Evolutionary conservation across 2,888 invertebrate genomes (phyloP), one percentile per base, ranked within the genome.

Genomic region (Nomada flava): DNA sequence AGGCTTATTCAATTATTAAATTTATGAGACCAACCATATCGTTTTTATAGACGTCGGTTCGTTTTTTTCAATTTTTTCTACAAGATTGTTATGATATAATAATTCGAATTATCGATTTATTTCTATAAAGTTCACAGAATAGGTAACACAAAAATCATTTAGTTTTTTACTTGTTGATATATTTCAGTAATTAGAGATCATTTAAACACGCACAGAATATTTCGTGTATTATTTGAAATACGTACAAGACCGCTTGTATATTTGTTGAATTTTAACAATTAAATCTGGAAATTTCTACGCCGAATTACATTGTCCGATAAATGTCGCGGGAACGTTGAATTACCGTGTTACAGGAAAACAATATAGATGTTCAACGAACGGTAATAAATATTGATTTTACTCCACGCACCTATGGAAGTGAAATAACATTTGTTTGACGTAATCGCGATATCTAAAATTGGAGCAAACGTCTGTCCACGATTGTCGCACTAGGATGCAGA

Each of bases 361-460:
- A 44, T 20, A 20, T 73, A 42, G 52, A 23, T 47, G 23, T 11
- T 36, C 59, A 29, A 20, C 18, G 65, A 74, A 23, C 29, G 23
- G 47, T 26, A 52, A 53, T 74, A 57, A 60, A 68, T 68, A 68
- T 67, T 47, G 53, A 36, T 74, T 62, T 60, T 4, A 60, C 52
- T 20, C 36, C n/a, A 20, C 15, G 26, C 23, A 29, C 23, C 13
- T 55, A n/a, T 5, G 55, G 20, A 64, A 44, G 26, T 52, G n/a
- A 60, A 60, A 52, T 44, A 53, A 42, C n/a, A 20, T 77, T 73
- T 65, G 52, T 65, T 53, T 29, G 15, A 47, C 59, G 42, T 26
- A 44, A 73, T 52, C 29, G 15, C 15, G 42, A 63, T 70, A 64
- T 57, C 57, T 62, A 47, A 26, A 62, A 71, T 20, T 23, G 60